A percentile compares a stretch with the other conserved stretches of the same genome.
phyloP scores from a whole-genome alignment of 1,140 invertebrate species.

The Cepaea nemoralis region DNA sequence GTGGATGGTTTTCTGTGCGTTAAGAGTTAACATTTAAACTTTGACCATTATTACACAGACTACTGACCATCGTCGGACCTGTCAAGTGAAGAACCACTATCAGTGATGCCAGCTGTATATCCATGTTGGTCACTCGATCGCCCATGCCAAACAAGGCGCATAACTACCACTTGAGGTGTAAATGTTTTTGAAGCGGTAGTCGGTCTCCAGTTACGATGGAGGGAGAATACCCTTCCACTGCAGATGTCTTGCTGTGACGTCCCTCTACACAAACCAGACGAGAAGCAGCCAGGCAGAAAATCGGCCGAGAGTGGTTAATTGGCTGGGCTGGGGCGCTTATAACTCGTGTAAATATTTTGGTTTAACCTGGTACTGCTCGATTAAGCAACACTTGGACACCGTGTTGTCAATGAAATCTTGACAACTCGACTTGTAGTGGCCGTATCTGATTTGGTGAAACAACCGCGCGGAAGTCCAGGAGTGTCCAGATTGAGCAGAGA shows the following conservation, averaged over 20 bases:
- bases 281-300: neutral
- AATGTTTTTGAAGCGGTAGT: neutral
- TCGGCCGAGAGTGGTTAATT: neutral
- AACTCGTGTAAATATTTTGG: slow-evolving; percentile 26
- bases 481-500: neutral
- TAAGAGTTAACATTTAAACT: too few relatives aligned
- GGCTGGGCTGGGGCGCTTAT: neutral
- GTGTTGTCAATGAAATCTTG: slow-evolving; percentile 12
- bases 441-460: neutral
- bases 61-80: too few relatives aligned
- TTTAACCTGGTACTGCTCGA: neutral
- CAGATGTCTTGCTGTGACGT: neutral
- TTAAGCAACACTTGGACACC: slow-evolving; percentile 25
- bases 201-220: neutral
- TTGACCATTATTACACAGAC: too few relatives aligned
- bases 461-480: neutral
- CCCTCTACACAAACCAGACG: neutral
- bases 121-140: too few relatives aligned
- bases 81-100: too few relatives aligned
- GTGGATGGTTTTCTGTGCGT: too few relatives aligned
- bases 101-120: too few relatives aligned
- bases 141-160: too few relatives aligned
- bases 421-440: slow-evolving; percentile 17
- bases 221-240: neutral
- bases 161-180: too few relatives aligned